Evolutionary conservation across 2,888 invertebrate species (phyloP).

Genomic region (Platycheirus rosarum): DNA sequence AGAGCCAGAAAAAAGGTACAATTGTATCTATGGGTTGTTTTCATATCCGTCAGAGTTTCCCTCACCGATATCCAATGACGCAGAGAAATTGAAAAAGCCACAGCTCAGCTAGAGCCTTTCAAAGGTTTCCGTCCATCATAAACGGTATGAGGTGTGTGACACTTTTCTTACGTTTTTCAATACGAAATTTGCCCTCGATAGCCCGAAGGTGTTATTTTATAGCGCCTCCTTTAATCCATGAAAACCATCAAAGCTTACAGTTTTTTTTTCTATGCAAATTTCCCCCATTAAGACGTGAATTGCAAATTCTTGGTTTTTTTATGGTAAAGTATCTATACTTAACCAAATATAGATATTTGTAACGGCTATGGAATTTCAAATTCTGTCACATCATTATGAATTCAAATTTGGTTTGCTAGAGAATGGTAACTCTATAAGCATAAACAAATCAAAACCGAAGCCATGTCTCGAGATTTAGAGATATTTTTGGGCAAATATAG

Average conservation of each 20-base stretch:
- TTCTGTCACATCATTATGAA: conserved; percentile 43
- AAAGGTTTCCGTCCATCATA: conserved; percentile 39
- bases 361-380: conserved; percentile 51
- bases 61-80: conserved; percentile 32
- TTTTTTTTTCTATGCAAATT: conserved; percentile 54
- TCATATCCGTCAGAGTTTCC: conserved; percentile 23
- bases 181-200: conserved; percentile 24
- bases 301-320: conserved; percentile 30
- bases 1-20: conserved; percentile 4
- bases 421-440: conserved; percentile 8
- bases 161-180: conserved; percentile 18
- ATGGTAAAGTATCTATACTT: conserved; percentile 16
- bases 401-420: conserved; percentile 36
- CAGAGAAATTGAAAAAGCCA: conserved; percentile 38
- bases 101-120: conserved; percentile 27
- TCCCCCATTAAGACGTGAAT: conserved; percentile 45
- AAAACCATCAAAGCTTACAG: conserved; percentile 26
- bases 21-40: conserved; percentile 18
- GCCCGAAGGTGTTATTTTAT: conserved; percentile 21
- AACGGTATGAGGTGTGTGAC: conserved; percentile 24
- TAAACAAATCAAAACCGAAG: conserved; percentile 22
- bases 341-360: conserved; percentile 53
- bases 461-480: conserved; percentile 23
- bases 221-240: conserved; percentile 34
- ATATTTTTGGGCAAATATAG: conserved; percentile 29